phyloP scores from a whole-genome alignment of 2,797 vertebrate genomes.

The Falco cherrug region DNA sequence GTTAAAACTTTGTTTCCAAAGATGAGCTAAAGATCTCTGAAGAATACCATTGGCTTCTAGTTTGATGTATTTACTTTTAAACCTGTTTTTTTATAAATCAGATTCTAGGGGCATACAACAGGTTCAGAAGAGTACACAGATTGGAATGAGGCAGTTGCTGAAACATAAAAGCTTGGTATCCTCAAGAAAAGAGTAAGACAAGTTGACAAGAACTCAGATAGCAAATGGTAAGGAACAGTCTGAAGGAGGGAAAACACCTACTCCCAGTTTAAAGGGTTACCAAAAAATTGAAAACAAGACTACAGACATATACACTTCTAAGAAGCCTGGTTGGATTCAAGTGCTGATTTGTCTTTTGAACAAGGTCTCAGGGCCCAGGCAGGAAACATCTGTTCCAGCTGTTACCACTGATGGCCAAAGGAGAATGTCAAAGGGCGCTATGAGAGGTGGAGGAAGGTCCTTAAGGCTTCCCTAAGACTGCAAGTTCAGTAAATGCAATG shows the following conservation, averaged over 20 bases:
- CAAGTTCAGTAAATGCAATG: not conserved
- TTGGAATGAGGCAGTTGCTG: not conserved
- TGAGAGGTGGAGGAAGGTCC: not conserved
- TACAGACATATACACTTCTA: not conserved
- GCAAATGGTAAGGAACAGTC: not conserved
- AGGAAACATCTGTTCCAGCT: not conserved
- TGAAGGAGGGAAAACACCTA: not conserved
- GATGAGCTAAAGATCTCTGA: not conserved
- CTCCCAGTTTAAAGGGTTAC: not conserved
- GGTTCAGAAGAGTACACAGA: not conserved
- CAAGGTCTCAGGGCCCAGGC: not conserved
- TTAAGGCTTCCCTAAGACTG: not conserved
- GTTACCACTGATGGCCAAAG: not conserved
- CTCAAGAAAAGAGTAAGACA: not conserved
- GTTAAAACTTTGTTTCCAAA: not conserved
- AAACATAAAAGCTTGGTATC: not conserved
- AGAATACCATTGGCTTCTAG: not conserved
- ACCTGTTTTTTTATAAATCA: not conserved
- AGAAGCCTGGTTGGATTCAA: not conserved
- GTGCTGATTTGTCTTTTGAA: not conserved
- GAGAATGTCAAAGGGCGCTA: not conserved
- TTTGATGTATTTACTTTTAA: not conserved
- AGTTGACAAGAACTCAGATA: not conserved
- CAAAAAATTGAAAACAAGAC: not conserved
- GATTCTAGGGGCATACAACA: not conserved